phyloP scores from a whole-genome alignment of 2,888 invertebrate genomes.

The Harpalus rubripes region DNA sequence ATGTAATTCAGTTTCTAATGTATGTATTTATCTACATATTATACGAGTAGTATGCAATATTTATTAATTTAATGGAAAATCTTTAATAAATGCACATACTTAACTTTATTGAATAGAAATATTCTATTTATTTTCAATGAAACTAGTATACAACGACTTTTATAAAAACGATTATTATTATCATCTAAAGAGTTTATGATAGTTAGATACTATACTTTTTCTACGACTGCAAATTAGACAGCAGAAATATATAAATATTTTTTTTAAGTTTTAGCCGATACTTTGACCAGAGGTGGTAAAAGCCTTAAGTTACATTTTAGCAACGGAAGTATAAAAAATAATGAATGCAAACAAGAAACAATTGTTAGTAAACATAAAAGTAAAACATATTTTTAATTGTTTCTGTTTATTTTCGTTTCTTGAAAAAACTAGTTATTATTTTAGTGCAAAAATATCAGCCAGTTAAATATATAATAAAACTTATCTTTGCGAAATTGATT shows the following conservation, averaged over 20 bases:
- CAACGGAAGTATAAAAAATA: too few relatives aligned
- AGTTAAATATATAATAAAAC: background rate
- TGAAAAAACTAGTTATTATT: background rate
- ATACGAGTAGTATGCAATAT: background rate
- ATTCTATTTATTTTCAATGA: too few relatives aligned
- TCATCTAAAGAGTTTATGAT: too few relatives aligned
- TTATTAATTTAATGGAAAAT: background rate
- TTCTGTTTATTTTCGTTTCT: background rate
- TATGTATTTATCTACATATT: slow-evolving; percentile 14
- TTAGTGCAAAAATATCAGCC: background rate
- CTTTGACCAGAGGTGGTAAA: too few relatives aligned
- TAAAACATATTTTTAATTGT: background rate
- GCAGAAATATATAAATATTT: too few relatives aligned
- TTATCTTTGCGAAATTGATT: slow-evolving; percentile 2
- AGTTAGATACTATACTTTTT: too few relatives aligned
- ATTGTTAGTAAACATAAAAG: background rate
- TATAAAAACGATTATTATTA: too few relatives aligned
- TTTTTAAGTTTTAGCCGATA: too few relatives aligned
- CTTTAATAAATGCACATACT: background rate
- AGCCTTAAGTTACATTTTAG: too few relatives aligned
- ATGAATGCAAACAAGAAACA: background rate
- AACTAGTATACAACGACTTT: too few relatives aligned
- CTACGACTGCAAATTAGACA: too few relatives aligned
- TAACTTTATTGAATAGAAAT: background rate
- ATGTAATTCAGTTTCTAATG: slow-evolving; percentile 34